A percentile compares a stretch with the other conserved stretches of the same genome.
phyloP scores from a whole-genome alignment of 2,797 vertebrate genomes.

The Erpetoichthys calabaricus region DNA sequence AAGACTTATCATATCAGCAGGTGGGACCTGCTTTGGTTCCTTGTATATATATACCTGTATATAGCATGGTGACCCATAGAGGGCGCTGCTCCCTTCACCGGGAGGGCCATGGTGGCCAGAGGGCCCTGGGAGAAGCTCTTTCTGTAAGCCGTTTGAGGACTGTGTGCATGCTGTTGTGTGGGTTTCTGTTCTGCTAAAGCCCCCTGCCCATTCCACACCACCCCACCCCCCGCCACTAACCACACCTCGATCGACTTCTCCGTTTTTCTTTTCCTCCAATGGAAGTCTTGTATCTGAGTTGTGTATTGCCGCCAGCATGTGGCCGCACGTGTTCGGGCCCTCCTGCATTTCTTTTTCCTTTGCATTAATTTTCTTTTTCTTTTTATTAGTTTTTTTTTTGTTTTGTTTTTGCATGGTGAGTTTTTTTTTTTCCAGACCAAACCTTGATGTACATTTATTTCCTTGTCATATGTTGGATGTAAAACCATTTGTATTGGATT shows the following conservation, averaged over 20 bases:
- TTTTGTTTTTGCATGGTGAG: slow-evolving; percentile 45
- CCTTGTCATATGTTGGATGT: slow-evolving; percentile 62
- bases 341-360: slow-evolving; percentile 8
- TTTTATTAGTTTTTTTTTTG: slow-evolving; percentile 12
- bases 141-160: no score
- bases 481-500: slow-evolving; percentile 71
- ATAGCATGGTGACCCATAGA: no score
- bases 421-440: slow-evolving; percentile 45
- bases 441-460: slow-evolving; percentile 54
- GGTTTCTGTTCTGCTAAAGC: slow-evolving; percentile 9
- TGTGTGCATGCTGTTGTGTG: no score
- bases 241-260: slow-evolving; percentile 28
- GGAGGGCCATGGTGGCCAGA: no score
- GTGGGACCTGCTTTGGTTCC: no score
- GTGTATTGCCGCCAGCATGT: slow-evolving; percentile 45
- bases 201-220: slow-evolving; percentile 10
- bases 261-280: slow-evolving; percentile 16
- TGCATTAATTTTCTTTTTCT: slow-evolving; percentile 16
- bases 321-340: slow-evolving; percentile 16
- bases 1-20: no score
- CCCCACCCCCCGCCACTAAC: slow-evolving; percentile 14
- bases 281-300: slow-evolving; percentile 22
- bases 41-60: no score
- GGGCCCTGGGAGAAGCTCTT: no score
- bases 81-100: no score